Base-by-base conservation (phyloP, 2,888 invertebrate species). In the Byasa hedistus region DNA sequence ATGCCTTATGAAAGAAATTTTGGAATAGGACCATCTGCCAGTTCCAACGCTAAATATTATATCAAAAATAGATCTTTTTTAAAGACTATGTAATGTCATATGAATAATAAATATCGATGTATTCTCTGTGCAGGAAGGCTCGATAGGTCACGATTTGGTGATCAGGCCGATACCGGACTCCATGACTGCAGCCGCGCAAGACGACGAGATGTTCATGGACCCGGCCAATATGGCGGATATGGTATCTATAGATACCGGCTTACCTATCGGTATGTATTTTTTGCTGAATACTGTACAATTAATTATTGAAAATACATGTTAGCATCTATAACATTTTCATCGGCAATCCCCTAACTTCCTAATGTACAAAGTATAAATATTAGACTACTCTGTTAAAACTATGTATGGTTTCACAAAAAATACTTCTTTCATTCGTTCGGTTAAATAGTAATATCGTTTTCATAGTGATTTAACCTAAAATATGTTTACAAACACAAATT, bases 61-160 rank as follows among this genome's bases (percentile, higher is more conserved):
- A n/a, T n/a, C n/a, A n/a, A n/a, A n/a, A n/a, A n/a, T n/a, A n/a
- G n/a, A n/a, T n/a, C n/a, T n/a, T n/a, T n/a, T n/a, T n/a, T n/a
- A n/a, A n/a, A n/a, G n/a, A n/a, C n/a, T n/a, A n/a, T n/a, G n/a
- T n/a, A n/a, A n/a, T n/a, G n/a, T n/a, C 10, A 32, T 32, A 8
- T 32, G 10, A 32, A 8, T 10, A 32, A 32, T 8, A 32, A n/a
- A 48, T 19, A 48, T 48, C 48, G 48, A 21, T 52, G 4, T 1
- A 21, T 52, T 52, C 48, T 32, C 24, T 68, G 0, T 48, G 69
- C 93, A 98, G 98, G 97, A 98, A 89, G 98, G 98, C 74, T 97
- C 97, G 75, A 97, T 98, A 73, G 98, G 98, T 71, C 94, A 96
- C 84, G 96, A 97, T 78, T 89, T 97, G 81, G 96, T 98, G 75